phyloP scores from a whole-genome alignment of 2,797 vertebrate species.

The Hephaestus fuliginosus region DNA sequence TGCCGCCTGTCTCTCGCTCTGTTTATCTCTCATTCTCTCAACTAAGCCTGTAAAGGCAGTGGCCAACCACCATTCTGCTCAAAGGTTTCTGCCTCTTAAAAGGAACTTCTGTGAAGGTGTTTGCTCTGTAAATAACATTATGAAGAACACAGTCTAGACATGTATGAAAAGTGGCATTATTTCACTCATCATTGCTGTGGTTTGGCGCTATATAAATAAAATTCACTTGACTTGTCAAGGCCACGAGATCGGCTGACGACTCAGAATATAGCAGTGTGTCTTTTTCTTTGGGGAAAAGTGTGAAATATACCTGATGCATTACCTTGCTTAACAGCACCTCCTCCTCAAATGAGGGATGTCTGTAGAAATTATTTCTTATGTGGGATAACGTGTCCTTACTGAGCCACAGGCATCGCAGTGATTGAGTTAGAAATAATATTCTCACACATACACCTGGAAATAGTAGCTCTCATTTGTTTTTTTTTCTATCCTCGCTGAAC shows the following conservation, averaged over 20 bases:
- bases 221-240: no score
- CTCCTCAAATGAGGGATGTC: constrained; percentile 54
- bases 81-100: no score
- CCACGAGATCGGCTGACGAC: constrained; percentile 27
- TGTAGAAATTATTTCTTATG: constrained; percentile 47
- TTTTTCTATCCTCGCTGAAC: constrained; percentile 2
- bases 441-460: constrained; percentile 40
- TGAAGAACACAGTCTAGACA: no score
- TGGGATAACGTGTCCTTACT: constrained; percentile 27
- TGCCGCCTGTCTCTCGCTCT: no score
- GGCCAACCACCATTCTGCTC: no score
- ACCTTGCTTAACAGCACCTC: constrained; percentile 30
- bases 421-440: constrained; percentile 59
- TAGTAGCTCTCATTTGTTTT: constrained; percentile 42
- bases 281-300: constrained; percentile 35
- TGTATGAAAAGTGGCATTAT: no score
- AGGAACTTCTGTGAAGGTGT: no score
- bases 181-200: no score
- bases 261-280: constrained; percentile 18
- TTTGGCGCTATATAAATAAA: no score
- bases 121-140: no score
- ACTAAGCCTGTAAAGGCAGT: no score
- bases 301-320: constrained; percentile 50
- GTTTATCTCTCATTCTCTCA: no score
- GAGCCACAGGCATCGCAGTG: constrained; percentile 55